Percentiles rank a stretch among this genome's conserved stretches.
Evolutionary conservation across 2,797 vertebrate species (phyloP).

Genomic region (Phrynocephalus forsythii): DNA sequence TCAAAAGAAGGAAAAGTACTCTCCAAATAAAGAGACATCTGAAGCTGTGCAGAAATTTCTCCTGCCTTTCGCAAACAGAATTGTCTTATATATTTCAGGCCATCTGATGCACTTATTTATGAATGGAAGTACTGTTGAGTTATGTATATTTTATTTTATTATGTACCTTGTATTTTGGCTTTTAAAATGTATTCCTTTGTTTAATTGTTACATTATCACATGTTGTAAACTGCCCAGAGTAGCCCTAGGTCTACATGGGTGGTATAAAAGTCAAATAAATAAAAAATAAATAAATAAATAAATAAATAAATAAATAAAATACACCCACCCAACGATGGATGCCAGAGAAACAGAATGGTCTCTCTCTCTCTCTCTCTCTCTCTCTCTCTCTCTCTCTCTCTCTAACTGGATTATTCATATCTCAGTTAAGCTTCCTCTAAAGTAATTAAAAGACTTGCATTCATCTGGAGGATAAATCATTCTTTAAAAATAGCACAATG

Average conservation of each 20-base stretch:
- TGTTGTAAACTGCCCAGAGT: no score
- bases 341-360: constrained; percentile 13
- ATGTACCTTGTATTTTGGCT: no score
- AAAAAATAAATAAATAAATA: no score
- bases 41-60: background rate
- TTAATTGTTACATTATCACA: no score
- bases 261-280: no score
- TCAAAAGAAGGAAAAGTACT: background rate
- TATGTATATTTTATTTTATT: background rate
- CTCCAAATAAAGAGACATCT: background rate
- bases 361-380: constrained; percentile 25
- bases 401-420: constrained; percentile 48
- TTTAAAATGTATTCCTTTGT: no score
- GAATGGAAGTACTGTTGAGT: background rate
- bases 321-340: constrained; percentile 6
- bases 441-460: constrained; percentile 58
- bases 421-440: constrained; percentile 37
- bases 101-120: background rate
- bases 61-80: background rate
- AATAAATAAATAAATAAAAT: no score
- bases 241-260: no score
- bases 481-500: constrained; percentile 38
- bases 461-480: constrained; percentile 52
- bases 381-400: no score
- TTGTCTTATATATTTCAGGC: constrained; percentile 43